Evolutionary conservation across 1,140 invertebrate species (phyloP), one percentile per base, ranked within the genome.

Genomic region (Drosophila teissieri): DNA sequence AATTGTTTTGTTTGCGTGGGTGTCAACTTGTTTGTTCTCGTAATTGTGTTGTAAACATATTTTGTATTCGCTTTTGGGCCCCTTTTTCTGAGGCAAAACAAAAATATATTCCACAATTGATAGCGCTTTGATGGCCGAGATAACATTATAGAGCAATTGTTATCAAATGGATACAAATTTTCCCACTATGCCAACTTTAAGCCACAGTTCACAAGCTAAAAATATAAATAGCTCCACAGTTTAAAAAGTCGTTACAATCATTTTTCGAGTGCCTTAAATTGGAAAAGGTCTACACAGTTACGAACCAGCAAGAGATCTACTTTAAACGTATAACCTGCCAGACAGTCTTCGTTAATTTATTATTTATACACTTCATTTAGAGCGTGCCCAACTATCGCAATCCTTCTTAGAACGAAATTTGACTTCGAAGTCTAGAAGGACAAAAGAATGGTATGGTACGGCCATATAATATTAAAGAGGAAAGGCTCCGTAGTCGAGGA

Each of bases 21-120:
- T 70, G 65, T 70, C 65, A 70, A 42, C 55, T 80, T 70, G 70
- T 80, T 80, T 62, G 64, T 40, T 63, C 51, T 49, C 49, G 58
- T 81, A 81, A 81, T 81, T 81, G 78, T 63, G 60, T 58, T 51
- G 61, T 76, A 72, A 77, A 81, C 65, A 69, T 78, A 78, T 61
- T 73, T 54, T 73, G 55, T 39, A 48, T 62, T 73, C 69, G 17
- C 56, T 19, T 49, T 63, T 61, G 10, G n/a, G 36, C 36, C 67
- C 67, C 19, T 27, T 40, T 52, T 52, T 36, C 64, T 40, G 17
- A 56, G 67, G 51, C 24, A n/a, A 56, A 69, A 69, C 4, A 24
- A 5, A 24, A 24, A 24, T 24, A 0, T 24, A 57, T 48, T 70
- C 8, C 0, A 6, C 19, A 24, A 70, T 70, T 39, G 17, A 12